Base-by-base conservation (phyloP, 2,888 invertebrate genomes). In the Leptogaster cylindrica region DNA sequence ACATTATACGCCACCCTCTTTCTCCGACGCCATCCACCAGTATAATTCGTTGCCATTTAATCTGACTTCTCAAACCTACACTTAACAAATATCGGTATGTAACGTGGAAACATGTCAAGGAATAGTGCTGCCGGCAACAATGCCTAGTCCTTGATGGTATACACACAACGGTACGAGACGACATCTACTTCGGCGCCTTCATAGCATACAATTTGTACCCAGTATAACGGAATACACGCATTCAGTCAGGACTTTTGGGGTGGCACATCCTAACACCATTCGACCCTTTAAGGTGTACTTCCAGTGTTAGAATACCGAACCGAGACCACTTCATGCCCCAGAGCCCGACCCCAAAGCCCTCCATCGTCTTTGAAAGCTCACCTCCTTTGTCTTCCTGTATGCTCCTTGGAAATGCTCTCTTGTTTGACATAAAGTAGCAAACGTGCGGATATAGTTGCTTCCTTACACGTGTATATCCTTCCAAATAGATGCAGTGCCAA, bases 31-130 rank as follows among this genome's bases (percentile, higher is more conserved):
- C 41, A 8, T 14, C 61, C 25, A n/a, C 18, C 8, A 18, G 28
- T 50, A 50, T 51, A 61, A 67, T 67, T 67, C 67, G 67, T 51
- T 67, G 67, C 61, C 67, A 67, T 67, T 67, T 67, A 67, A 67
- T 67, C 67, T 63, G 67, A 67, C 63, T 67, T 46, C 58, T 39
- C 48, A 66, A 61, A 58, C 66, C 55, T 16, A 41, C 50, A 58
- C 66, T 66, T 66, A 58, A 36, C 58, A 44, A 58, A 33, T 58
- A 48, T 66, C 66, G 66, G 61, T 48, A 41, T 48, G 66, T 58
- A 23, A n/a, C 66, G 25, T 41, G 36, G 41, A 61, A 64, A 58
- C 58, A 66, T 50, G 44, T 33, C 46, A 20, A 16, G 6, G 50
- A 16, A 50, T 39, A 31, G 28, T 39, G 23, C 64, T 25, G 48